Percentiles rank a stretch among this genome's conserved stretches.
Conservation (phyloP, 2,888 invertebrate genomes). For the Timema cristinae region DNA sequence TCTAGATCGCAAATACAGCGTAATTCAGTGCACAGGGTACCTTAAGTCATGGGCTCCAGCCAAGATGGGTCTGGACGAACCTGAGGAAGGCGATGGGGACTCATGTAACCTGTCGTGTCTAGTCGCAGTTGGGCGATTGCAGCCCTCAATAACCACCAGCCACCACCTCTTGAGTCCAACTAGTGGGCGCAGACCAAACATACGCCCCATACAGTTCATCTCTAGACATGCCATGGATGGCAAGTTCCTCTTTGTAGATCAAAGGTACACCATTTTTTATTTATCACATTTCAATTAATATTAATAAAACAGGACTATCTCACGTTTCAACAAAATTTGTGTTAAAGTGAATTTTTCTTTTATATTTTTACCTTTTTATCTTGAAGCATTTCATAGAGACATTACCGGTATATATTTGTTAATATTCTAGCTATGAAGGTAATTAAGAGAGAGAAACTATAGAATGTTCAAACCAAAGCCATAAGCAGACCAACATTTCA, state of each 20-base stretch:
- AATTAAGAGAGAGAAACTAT: too few species aligned
- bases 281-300: neutral
- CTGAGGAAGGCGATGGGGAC: constrained; percentile 53
- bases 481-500: too few species aligned
- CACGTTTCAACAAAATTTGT: too few species aligned
- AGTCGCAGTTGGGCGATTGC: constrained; percentile 79
- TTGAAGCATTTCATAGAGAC: too few species aligned
- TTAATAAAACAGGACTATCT: too few species aligned
- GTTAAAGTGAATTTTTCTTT: too few species aligned
- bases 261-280: constrained; percentile 57
- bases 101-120: constrained; percentile 76
- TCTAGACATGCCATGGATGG: constrained; percentile 86
- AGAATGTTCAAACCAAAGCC: too few species aligned
- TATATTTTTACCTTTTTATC: too few species aligned
- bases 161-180: constrained; percentile 29
- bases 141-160: constrained; percentile 52
- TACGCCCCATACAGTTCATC: constrained; percentile 67
- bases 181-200: constrained; percentile 47
- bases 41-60: constrained; percentile 87
- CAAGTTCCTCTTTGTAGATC: constrained; percentile 89
- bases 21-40: constrained; percentile 91
- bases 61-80: constrained; percentile 66
- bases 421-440: too few species aligned
- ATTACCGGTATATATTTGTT: too few species aligned
- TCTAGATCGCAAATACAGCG: constrained; percentile 77